Evolutionary conservation across 2,797 vertebrate genomes (phyloP).

Genomic region (Orestias chungarensis): DNA sequence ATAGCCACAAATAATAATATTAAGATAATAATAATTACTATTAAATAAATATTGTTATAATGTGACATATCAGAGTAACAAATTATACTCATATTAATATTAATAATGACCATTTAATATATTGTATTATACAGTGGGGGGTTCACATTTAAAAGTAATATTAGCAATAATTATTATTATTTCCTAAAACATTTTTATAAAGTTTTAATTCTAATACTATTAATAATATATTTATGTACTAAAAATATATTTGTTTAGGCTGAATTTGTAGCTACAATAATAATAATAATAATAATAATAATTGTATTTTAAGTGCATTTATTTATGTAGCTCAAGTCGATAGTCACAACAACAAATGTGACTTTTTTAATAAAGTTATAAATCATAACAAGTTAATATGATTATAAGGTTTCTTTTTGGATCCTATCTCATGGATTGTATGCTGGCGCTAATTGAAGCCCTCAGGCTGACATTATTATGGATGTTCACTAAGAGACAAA

Average conservation of each 20-base stretch:
- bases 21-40: not conserved
- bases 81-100: too few relatives aligned
- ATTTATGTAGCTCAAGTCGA: not conserved
- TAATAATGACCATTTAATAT: too few relatives aligned
- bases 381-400: not conserved
- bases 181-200: too few relatives aligned
- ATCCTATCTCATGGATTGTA: conserved; percentile 14
- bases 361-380: too few relatives aligned
- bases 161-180: too few relatives aligned
- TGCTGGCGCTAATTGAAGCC: conserved; percentile 25
- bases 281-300: not conserved
- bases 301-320: not conserved
- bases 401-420: conserved; percentile 7
- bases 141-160: too few relatives aligned
- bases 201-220: not conserved
- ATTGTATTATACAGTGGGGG: too few relatives aligned
- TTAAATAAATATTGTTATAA: too few relatives aligned
- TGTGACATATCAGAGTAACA: too few relatives aligned
- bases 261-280: too few relatives aligned
- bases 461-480: not conserved
- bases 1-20: not conserved
- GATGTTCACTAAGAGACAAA: not conserved
- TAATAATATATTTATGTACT: too few relatives aligned
- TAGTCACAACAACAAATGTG: not conserved
- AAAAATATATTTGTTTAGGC: too few relatives aligned